Base-by-base conservation (phyloP, 2,888 invertebrate genomes). In the Rhingia rostrata region DNA sequence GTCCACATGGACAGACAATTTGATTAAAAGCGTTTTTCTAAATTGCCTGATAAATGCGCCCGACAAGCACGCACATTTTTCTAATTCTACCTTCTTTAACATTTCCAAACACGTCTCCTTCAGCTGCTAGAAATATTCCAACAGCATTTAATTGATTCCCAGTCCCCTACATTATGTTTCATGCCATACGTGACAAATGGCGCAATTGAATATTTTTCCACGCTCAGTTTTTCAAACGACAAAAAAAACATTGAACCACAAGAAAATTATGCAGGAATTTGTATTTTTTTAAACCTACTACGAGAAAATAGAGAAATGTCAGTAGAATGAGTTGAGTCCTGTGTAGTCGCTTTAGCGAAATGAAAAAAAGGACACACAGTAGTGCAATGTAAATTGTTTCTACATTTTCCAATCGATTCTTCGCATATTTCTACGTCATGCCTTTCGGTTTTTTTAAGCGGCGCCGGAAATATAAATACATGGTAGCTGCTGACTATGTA, bases 241-340 rank as follows among this genome's bases (percentile, higher is more conserved):
- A 66, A 60, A 56, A 61, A 51, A 51, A 79, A 37, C 53, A 64
- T 22, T 51, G 14, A 58, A 41, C 51, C 37, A 77, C 53, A 64
- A 64, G 80, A 60, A 80, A 84, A 84, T 80, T 84, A 84, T 84
- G 79, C 84, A 79, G 80, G 84, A 84, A 82, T 82, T 70, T 73
- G 12, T 49, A 33, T 43, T 60, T 72, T 53, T 54, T 80, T 51
- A 84, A 79, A 80, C 80, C 80, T 84, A 80, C 63, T 58, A n/a
- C 30, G n/a, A 35, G 54, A 9, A 45, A 84, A 47, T 60, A 54
- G 43, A 56, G 49, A 69, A 53, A 78, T 83, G 7, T 10, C 10
- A 60, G 30, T 51, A 41, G 61, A 73, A 56, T 67, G 33, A 61
- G 41, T 39, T 63, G 43, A 51, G 60, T 74, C 35, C 35, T 37